These are phyloP conservation scores for Sesamia nonagrioides DNA, from an alignment of 1,140 invertebrate species.

Conservation along the genomic window DNA sequence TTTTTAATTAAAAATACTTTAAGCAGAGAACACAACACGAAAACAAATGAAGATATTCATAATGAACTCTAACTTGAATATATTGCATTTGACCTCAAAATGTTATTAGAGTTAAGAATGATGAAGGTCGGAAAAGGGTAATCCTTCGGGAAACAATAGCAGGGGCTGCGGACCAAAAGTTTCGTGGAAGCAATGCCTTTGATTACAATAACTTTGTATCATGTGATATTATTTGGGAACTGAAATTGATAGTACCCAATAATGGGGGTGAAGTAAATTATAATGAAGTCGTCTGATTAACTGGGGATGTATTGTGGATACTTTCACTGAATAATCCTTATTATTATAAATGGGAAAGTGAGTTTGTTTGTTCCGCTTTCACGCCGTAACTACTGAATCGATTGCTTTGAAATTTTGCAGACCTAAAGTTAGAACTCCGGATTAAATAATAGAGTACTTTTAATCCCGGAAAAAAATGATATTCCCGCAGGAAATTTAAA, in stretches of 20 bases:
- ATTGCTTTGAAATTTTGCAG: too few relatives aligned
- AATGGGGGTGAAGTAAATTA: slow-evolving; percentile 1
- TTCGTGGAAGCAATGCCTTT: slow-evolving; percentile 18
- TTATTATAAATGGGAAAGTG: too few relatives aligned
- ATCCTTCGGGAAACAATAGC: slow-evolving; percentile 47
- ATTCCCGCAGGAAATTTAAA: too few relatives aligned
- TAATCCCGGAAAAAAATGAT: too few relatives aligned
- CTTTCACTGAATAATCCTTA: neutral
- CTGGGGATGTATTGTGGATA: neutral
- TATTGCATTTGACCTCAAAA: slow-evolving; percentile 53
- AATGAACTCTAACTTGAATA: slow-evolving; percentile 49
- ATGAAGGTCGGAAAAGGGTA: slow-evolving; percentile 55
- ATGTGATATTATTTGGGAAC: slow-evolving; percentile 26
- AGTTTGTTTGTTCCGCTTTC: too few relatives aligned
- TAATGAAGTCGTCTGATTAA: slow-evolving; percentile 7
- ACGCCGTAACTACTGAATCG: too few relatives aligned
- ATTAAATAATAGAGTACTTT: too few relatives aligned
- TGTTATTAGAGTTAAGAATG: slow-evolving; percentile 57
- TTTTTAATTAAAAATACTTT: slow-evolving; percentile 14
- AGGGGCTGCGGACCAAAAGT: slow-evolving; percentile 38
- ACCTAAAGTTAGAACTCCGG: too few relatives aligned
- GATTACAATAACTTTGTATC: slow-evolving; percentile 47
- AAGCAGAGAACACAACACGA: neutral
- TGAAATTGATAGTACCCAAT: slow-evolving; percentile 22
- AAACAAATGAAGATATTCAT: slow-evolving; percentile 49